Percentiles rank a stretch among this genome's conserved stretches.
phyloP scores from a whole-genome alignment of 2,888 invertebrate genomes.

The Nesidiocoris tenuis region DNA sequence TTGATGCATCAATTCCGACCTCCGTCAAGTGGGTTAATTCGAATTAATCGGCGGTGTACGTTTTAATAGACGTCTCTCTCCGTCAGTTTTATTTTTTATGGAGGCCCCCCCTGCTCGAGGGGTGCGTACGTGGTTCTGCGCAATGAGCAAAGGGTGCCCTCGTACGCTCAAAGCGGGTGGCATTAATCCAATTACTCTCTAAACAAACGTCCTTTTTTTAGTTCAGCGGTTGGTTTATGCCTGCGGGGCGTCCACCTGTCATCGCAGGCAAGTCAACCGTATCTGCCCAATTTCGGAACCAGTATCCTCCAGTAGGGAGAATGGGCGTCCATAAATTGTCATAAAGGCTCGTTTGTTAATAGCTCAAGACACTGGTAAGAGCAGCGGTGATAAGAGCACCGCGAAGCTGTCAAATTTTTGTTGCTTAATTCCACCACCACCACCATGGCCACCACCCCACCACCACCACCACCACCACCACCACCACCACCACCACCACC shows the following conservation, averaged over 20 bases:
- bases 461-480: no score
- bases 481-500: no score
- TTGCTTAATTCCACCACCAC: no score
- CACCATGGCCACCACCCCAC: no score
- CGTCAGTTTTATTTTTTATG: not conserved
- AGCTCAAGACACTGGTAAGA: no score
- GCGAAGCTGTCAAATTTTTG: no score
- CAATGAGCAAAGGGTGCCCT: not conserved
- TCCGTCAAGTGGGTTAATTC: not conserved
- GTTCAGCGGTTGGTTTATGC: not conserved
- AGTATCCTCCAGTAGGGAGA: not conserved
- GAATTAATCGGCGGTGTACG: not conserved
- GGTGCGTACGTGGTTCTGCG: not conserved
- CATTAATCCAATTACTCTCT: not conserved
- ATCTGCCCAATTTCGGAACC: not conserved
- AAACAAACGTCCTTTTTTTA: not conserved
- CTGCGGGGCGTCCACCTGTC: not conserved
- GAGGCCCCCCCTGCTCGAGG: not conserved
- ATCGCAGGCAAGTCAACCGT: not conserved
- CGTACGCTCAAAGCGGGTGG: not conserved
- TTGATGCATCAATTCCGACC: conserved; percentile 39
- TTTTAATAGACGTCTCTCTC: not conserved
- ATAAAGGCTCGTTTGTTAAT: not conserved
- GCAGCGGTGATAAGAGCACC: no score
- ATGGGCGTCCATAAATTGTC: not conserved